Percentiles rank a stretch among this genome's conserved stretches.
phyloP scores from a whole-genome alignment of 2,113 vertebrate species.

The Petroica traversi region DNA sequence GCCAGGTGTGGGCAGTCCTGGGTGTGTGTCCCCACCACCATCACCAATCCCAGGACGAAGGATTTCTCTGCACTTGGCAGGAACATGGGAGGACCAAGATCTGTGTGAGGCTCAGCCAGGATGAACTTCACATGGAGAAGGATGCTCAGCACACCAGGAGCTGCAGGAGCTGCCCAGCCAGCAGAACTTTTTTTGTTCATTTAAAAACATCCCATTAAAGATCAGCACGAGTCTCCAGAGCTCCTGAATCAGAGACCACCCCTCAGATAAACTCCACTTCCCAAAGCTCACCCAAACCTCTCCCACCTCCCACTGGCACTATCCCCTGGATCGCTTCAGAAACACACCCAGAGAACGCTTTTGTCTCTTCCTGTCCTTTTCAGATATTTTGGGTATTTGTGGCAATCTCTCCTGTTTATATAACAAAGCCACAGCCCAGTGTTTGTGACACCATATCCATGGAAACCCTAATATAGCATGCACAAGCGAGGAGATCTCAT shows the following conservation, averaged over 20 bases:
- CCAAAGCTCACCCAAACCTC: background rate
- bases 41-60: background rate
- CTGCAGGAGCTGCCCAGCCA: background rate
- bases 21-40: background rate
- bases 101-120: background rate
- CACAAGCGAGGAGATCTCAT: conserved; percentile 51
- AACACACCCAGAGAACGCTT: background rate
- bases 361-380: conserved; percentile 41
- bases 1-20: background rate
- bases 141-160: background rate
- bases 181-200: background rate
- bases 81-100: background rate
- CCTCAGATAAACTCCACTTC: background rate
- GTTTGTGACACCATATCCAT: conserved; percentile 67
- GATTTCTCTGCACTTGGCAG: background rate
- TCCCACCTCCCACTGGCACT: background rate
- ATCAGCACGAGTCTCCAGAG: background rate
- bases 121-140: background rate
- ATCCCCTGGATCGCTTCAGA: background rate
- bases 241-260: rapidly evolving
- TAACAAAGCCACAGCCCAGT: conserved; percentile 67
- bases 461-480: conserved; percentile 71
- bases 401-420: conserved; percentile 70
- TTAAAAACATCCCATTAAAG: background rate
- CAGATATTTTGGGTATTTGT: conserved; percentile 53